phyloP scores from a whole-genome alignment of 2,888 invertebrate species.

The Biston stratarius region DNA sequence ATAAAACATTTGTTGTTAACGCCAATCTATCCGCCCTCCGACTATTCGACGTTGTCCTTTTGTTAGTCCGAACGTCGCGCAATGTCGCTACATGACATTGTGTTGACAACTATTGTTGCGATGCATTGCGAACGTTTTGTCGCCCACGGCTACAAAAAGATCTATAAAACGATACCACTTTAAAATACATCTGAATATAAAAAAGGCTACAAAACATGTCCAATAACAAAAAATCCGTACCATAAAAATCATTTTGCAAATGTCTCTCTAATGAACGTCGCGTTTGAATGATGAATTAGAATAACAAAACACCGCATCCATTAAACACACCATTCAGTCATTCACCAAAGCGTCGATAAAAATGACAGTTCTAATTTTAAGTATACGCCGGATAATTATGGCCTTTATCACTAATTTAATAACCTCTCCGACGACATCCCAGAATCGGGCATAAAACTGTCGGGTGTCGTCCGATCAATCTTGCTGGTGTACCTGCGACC shows the following conservation, averaged over 20 bases:
- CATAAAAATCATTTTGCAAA: neutral
- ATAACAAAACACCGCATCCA: slow-evolving; percentile 46
- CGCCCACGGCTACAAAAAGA: slow-evolving; percentile 11
- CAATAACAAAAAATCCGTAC: neutral
- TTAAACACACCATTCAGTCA: slow-evolving; percentile 45
- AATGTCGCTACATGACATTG: slow-evolving; percentile 50
- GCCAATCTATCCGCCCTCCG: slow-evolving; percentile 41
- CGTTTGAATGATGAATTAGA: slow-evolving; percentile 15
- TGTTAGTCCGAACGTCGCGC: slow-evolving; percentile 52
- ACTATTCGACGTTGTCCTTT: slow-evolving; percentile 66
- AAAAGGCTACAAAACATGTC: neutral
- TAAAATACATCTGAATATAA: neutral
- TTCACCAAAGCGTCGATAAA: slow-evolving; percentile 52
- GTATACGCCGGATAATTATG: slow-evolving; percentile 63
- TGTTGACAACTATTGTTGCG: slow-evolving; percentile 77
- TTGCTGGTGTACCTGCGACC: slow-evolving; percentile 75
- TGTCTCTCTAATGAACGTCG: slow-evolving; percentile 11
- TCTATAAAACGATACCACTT: slow-evolving; percentile 9
- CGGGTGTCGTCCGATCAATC: slow-evolving; percentile 81
- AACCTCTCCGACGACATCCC: slow-evolving; percentile 80
- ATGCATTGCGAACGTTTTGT: slow-evolving; percentile 54
- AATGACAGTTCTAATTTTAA: slow-evolving; percentile 56
- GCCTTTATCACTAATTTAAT: slow-evolving; percentile 80
- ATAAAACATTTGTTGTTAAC: slow-evolving; percentile 38
- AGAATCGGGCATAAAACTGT: slow-evolving; percentile 81